Conservation (phyloP, 2,113 vertebrate species). For the Rhizomys pruinosus region DNA sequence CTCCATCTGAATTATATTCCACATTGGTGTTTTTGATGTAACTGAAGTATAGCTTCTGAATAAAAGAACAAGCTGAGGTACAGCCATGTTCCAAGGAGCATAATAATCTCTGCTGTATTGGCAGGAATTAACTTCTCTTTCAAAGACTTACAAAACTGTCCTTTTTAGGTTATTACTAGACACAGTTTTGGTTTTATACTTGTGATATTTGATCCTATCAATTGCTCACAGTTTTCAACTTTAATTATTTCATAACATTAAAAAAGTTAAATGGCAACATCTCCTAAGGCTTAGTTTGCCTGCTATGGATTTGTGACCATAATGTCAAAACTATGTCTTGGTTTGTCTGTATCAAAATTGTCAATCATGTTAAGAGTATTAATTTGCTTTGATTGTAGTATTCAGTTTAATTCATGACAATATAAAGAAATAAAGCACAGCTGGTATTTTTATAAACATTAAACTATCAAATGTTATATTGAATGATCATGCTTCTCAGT, state of each 20-base stretch:
- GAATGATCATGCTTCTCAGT: background rate
- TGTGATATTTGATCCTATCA: background rate
- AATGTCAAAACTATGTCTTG: background rate
- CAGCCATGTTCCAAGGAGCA: background rate
- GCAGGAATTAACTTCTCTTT: background rate
- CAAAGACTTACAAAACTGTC: background rate
- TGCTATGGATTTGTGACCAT: background rate
- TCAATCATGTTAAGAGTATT: conserved; percentile 3
- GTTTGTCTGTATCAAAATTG: conserved; percentile 1
- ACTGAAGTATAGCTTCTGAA: background rate
- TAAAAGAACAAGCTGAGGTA: background rate
- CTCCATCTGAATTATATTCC: background rate
- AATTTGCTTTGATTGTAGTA: background rate
- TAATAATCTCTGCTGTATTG: background rate
- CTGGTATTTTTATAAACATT: background rate
- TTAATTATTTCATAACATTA: background rate
- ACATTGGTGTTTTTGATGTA: background rate
- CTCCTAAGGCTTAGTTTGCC: background rate
- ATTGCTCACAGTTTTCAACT: background rate
- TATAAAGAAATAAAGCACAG: conserved; percentile 30
- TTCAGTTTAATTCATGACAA: background rate
- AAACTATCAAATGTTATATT: background rate
- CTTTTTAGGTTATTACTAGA: background rate
- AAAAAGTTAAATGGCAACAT: background rate
- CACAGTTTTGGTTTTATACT: background rate